Base-by-base conservation (phyloP, 2,113 vertebrate genomes). In the Craseonycteris thonglongyai region DNA sequence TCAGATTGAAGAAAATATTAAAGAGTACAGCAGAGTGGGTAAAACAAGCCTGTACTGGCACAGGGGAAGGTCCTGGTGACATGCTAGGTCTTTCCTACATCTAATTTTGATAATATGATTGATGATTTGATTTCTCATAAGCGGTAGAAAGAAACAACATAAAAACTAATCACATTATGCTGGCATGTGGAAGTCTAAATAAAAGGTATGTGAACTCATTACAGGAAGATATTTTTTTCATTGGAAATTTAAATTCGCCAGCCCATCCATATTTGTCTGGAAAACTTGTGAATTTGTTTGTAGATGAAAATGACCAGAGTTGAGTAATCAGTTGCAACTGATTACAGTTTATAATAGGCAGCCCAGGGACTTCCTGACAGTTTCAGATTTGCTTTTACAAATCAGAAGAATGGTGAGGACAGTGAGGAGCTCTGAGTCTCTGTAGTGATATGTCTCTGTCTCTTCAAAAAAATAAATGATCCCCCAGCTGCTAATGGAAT, bases 131-230 rank as follows among this genome's bases (percentile, higher is more conserved):
- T 97, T 97, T 97, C 92, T 96, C 72, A 82, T 96, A 97, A 97
- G 92, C 95, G 88, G 95, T 97, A 35, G 66, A 97, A 96, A 97
- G 96, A 97, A 97, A 96, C 90, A 96, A 92, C 90, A 96, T 96
- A 92, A 95, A 95, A 97, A 96, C 92, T 97, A 97, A 97, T 97
- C 95, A 97, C 93, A 97, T 97, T 97, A 97, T 92, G 88, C 96
- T 96, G 76, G 92, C 93, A 97, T 97, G 96, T 97, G 94, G 93
- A 97, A 97, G 94, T 93, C 96, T 96, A 96, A 97, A 97, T 97
- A 97, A 97, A 97, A 97, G 97, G 96, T 97, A 96, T 93, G 95
- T 97, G 97, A 97, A 97, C 95, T 97, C 97, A 97, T 97, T 97
- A 97, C 85, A 97, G 93, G 95, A 95, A 95, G 95, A 96, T 90